Conservation (phyloP, 2,797 vertebrate genomes). For the Hyperoplus immaculatus region DNA sequence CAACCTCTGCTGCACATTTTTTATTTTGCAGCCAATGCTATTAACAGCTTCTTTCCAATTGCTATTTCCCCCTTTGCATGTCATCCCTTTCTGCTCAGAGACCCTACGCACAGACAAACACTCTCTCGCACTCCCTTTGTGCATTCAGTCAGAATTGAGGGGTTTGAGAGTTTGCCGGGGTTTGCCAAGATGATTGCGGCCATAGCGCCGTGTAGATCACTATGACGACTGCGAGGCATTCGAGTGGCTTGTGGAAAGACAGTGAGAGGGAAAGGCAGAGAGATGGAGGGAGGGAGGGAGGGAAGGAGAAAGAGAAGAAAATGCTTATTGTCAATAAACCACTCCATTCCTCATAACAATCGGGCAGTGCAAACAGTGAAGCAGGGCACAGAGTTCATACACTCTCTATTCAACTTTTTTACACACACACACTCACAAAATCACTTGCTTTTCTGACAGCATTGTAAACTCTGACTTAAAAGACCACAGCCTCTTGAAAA, state of each 20-base stretch:
- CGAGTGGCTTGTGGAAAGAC: slow-evolving; percentile 55
- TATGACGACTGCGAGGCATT: slow-evolving; percentile 73
- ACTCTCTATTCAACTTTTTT: slow-evolving; percentile 57
- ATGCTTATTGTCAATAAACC: slow-evolving; percentile 73
- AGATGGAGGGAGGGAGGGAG: slow-evolving; percentile 3
- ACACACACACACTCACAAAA: slow-evolving; percentile 7
- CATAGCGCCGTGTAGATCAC: slow-evolving; percentile 53
- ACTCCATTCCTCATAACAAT: slow-evolving; percentile 66
- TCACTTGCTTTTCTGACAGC: slow-evolving; percentile 34
- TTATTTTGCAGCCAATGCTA: not conserved
- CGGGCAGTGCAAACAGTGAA: slow-evolving; percentile 61
- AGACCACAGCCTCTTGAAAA: slow-evolving; percentile 48
- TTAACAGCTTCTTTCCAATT: slow-evolving; percentile 1
- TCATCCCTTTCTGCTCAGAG: slow-evolving; percentile 15
- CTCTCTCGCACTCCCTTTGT: slow-evolving; percentile 18
- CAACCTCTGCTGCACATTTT: not conserved
- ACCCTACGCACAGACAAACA: slow-evolving; percentile 22
- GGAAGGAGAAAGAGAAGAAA: slow-evolving; percentile 42
- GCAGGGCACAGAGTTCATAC: slow-evolving; percentile 59
- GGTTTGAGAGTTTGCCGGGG: slow-evolving; percentile 42
- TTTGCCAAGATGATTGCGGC: slow-evolving; percentile 58
- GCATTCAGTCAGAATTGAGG: slow-evolving; percentile 38
- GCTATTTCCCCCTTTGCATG: not conserved
- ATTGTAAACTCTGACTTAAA: slow-evolving; percentile 51
- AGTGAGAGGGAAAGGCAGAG: slow-evolving; percentile 31